These are phyloP conservation scores for Falco peregrinus DNA, from an alignment of 2,797 vertebrate genomes.

Conservation along the genomic window DNA sequence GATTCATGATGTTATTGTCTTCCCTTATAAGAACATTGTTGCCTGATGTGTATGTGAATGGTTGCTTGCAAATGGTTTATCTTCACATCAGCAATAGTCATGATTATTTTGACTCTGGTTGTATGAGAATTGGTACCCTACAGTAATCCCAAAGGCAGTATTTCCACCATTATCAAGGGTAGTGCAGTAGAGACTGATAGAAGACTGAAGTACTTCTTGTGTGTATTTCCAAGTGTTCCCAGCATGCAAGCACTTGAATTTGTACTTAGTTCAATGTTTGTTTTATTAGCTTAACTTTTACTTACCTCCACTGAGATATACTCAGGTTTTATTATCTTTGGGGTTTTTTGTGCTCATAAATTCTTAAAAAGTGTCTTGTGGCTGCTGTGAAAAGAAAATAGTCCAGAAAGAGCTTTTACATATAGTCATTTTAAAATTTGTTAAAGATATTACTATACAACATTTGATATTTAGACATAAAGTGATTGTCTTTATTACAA, in stretches of 20 bases:
- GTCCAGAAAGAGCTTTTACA: not conserved
- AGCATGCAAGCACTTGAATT: not conserved
- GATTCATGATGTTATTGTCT: not conserved
- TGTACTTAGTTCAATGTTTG: not conserved
- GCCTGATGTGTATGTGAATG: not conserved
- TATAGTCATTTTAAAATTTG: not conserved
- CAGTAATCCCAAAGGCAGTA: not conserved
- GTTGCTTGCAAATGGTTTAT: not conserved
- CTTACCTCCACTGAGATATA: not conserved
- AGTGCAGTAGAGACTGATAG: not conserved
- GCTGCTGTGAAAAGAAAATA: not conserved
- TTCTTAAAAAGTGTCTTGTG: not conserved
- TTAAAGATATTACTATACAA: not conserved
- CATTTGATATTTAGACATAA: not conserved
- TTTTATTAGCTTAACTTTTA: not conserved
- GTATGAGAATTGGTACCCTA: not conserved
- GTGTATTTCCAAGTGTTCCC: not conserved
- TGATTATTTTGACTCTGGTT: not conserved
- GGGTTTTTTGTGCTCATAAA: not conserved
- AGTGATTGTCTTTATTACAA: not conserved
- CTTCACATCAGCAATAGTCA: not conserved
- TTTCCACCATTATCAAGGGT: not conserved
- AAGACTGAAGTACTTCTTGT: accelerated
- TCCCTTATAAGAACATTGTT: not conserved
- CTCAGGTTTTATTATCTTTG: not conserved